Evolutionary conservation across 2,888 invertebrate species (phyloP).

Genomic region (Calameuta idolon): DNA sequence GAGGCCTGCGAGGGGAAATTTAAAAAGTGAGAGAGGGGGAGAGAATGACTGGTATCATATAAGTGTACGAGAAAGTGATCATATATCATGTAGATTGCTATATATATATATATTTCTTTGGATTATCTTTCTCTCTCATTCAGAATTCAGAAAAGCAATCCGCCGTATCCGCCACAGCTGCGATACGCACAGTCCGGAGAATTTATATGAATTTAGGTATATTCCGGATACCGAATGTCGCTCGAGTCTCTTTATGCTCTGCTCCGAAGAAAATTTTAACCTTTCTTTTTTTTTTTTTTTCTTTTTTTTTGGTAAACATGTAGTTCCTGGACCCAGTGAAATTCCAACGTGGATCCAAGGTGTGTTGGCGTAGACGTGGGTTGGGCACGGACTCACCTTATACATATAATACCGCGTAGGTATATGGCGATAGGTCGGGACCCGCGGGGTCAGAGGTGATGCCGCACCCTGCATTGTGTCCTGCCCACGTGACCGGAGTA

Average conservation of each 20-base stretch:
- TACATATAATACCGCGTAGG: slow-evolving; percentile 14
- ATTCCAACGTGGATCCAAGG: slow-evolving; percentile 45
- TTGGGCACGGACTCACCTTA: slow-evolving; percentile 38
- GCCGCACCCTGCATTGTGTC: slow-evolving; percentile 66
- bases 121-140: not conserved
- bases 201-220: not conserved
- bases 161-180: not conserved
- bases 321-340: slow-evolving; percentile 50
- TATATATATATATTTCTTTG: not conserved
- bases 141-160: not conserved
- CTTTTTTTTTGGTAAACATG: slow-evolving; percentile 18
- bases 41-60: not conserved
- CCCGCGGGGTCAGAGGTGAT: slow-evolving; percentile 63
- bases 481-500: slow-evolving; percentile 61
- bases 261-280: not conserved
- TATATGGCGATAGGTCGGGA: slow-evolving; percentile 52
- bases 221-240: not conserved
- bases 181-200: not conserved
- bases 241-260: not conserved
- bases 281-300: not conserved
- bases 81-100: not conserved
- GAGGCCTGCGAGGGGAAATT: not conserved
- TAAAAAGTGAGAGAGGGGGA: too few species aligned
- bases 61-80: not conserved
- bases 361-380: slow-evolving; percentile 58